Conservation (phyloP, 1,140 invertebrate species). For the Hylyphantes graminicola region DNA sequence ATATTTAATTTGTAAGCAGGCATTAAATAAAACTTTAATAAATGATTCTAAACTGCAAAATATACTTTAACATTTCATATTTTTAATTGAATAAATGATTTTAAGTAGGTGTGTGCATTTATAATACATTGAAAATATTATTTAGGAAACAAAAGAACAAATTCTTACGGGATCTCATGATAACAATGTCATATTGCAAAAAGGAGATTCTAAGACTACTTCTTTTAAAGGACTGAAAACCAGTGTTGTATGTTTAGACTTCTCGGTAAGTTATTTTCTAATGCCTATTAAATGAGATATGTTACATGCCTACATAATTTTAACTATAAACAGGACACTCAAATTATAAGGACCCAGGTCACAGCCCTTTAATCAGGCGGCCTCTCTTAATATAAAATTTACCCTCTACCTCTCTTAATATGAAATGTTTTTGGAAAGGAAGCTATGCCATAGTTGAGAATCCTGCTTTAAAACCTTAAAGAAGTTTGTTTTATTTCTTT, state of each 20-base stretch:
- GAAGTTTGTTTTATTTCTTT: too few species aligned
- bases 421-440: too few species aligned
- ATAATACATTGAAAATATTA: background rate
- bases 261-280: background rate
- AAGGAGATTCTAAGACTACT: background rate
- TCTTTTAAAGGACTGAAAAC: slow-evolving; percentile 33
- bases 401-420: too few species aligned
- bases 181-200: slow-evolving; percentile 30
- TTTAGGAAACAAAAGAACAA: background rate
- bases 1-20: too few species aligned
- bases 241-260: slow-evolving; percentile 4
- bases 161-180: slow-evolving; percentile 44
- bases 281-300: background rate
- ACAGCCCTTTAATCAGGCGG: too few species aligned
- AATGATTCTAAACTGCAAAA: background rate
- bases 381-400: too few species aligned
- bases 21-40: background rate
- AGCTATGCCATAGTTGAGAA: too few species aligned
- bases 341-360: too few species aligned
- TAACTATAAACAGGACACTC: too few species aligned
- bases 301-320: background rate
- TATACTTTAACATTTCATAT: background rate
- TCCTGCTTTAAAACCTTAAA: too few species aligned
- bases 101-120: background rate
- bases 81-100: background rate